Percentiles rank a stretch among this genome's conserved stretches.
Evolutionary conservation across 2,113 vertebrate species (phyloP).

Genomic region (Rhabdomys dilectus): DNA sequence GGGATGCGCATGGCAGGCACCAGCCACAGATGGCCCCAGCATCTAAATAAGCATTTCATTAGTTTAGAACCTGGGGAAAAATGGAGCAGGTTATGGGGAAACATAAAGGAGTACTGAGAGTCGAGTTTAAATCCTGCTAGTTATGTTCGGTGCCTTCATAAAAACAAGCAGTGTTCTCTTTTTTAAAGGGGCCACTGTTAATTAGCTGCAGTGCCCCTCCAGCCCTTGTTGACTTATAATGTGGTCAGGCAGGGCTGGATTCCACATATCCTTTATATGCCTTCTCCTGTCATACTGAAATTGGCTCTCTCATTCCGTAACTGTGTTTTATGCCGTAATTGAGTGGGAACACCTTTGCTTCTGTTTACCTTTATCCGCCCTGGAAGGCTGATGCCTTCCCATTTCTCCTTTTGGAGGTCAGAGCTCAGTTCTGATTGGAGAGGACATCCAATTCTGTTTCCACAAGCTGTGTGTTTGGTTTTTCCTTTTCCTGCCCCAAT

Average conservation of each 20-base stretch:
- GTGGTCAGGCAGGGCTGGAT: background rate
- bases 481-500: background rate
- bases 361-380: background rate
- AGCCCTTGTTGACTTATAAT: constrained; percentile 36
- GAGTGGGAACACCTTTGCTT: background rate
- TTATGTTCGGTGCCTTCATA: constrained; percentile 76
- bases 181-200: constrained; percentile 68
- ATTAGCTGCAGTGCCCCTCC: constrained; percentile 54
- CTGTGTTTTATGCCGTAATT: constrained; percentile 66
- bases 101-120: constrained; percentile 82
- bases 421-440: constrained; percentile 22
- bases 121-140: constrained; percentile 82
- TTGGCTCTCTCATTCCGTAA: constrained; percentile 64
- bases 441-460: constrained; percentile 34
- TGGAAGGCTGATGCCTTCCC: constrained; percentile 28
- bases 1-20: constrained; percentile 76
- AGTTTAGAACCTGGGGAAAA: constrained; percentile 81
- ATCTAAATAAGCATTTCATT: constrained; percentile 90
- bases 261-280: constrained; percentile 69
- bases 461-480: constrained; percentile 25
- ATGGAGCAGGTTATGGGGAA: constrained; percentile 68
- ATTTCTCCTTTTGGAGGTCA: background rate
- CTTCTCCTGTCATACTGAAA: constrained; percentile 72
- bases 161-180: constrained; percentile 74
- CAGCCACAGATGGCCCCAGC: constrained; percentile 85